Percentiles rank a stretch among this genome's conserved stretches.
These are phyloP conservation scores for Pristiophorus japonicus DNA, from an alignment of 2,113 vertebrate genomes.

Conservation along the genomic window DNA sequence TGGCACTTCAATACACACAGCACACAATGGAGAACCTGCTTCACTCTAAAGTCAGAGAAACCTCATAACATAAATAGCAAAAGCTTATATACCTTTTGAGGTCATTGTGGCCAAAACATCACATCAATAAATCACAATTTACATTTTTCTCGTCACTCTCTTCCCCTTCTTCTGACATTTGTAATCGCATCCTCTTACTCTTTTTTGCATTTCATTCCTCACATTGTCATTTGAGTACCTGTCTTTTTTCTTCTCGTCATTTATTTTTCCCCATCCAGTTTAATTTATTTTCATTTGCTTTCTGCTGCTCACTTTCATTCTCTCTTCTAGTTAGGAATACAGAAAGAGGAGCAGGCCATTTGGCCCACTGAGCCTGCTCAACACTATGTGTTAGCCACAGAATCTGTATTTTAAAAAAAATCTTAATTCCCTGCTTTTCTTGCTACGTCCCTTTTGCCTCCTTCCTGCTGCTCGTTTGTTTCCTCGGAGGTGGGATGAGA, in stretches of 20 bases:
- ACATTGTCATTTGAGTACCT: neutral
- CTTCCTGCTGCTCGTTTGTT: neutral
- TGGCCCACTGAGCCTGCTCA: neutral
- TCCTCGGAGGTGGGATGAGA: neutral
- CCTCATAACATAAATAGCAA: neutral
- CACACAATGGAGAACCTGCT: neutral
- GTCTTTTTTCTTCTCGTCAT: neutral
- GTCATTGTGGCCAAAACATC: neutral
- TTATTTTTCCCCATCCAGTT: neutral
- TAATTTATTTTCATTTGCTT: neutral
- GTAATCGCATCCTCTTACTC: neutral
- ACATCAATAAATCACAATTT: neutral
- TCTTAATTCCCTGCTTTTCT: neutral
- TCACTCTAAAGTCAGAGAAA: neutral
- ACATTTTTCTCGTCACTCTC: neutral
- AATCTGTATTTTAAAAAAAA: neutral
- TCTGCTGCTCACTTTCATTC: neutral
- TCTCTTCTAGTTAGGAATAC: neutral
- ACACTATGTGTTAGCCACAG: neutral
- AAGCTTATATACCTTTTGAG: neutral
- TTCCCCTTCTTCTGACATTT: neutral
- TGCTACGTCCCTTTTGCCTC: too few species aligned
- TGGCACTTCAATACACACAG: neutral
- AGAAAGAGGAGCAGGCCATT: neutral
- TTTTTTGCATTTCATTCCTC: neutral